phyloP scores from a whole-genome alignment of 2,113 vertebrate genomes.

The Arizona elegans region DNA sequence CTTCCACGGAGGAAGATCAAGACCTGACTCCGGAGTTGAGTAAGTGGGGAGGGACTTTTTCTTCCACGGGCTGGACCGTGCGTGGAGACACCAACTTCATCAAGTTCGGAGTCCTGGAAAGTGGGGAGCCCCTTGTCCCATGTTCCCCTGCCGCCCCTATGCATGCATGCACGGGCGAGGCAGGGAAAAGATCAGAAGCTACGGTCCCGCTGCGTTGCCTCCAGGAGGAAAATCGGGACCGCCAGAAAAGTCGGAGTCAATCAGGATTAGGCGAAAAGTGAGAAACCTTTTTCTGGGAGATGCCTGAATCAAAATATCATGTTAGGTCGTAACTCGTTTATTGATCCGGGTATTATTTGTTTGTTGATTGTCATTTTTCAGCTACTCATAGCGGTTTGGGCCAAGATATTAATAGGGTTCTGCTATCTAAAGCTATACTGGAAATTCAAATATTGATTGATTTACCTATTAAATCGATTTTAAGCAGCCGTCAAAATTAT shows the following conservation, averaged over 20 bases:
- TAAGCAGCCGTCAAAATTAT: too few relatives aligned
- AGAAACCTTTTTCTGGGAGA: too few relatives aligned
- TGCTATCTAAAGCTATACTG: too few relatives aligned
- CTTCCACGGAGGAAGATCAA: neutral
- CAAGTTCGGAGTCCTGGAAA: neutral
- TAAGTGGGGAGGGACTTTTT: neutral
- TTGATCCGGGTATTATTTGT: too few relatives aligned
- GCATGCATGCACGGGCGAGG: neutral
- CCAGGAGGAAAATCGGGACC: neutral
- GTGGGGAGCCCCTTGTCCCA: neutral
- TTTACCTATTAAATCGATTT: too few relatives aligned
- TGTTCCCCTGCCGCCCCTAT: neutral
- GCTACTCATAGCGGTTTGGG: neutral
- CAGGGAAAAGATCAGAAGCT: neutral
- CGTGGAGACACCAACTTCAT: neutral
- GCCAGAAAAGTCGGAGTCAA: neutral
- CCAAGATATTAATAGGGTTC: neutral
- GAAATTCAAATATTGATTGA: too few relatives aligned
- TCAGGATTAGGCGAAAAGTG: neutral
- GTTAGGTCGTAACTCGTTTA: too few relatives aligned
- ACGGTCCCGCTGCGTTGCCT: neutral
- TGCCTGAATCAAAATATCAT: too few relatives aligned
- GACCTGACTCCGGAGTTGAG: neutral
- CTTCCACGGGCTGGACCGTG: neutral
- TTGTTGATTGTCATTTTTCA: neutral